A percentile compares a stretch with the other conserved stretches of the same genome.
These are phyloP conservation scores for Agriopis leucophaearia DNA, from an alignment of 2,888 invertebrate genomes.

Conservation along the genomic window DNA sequence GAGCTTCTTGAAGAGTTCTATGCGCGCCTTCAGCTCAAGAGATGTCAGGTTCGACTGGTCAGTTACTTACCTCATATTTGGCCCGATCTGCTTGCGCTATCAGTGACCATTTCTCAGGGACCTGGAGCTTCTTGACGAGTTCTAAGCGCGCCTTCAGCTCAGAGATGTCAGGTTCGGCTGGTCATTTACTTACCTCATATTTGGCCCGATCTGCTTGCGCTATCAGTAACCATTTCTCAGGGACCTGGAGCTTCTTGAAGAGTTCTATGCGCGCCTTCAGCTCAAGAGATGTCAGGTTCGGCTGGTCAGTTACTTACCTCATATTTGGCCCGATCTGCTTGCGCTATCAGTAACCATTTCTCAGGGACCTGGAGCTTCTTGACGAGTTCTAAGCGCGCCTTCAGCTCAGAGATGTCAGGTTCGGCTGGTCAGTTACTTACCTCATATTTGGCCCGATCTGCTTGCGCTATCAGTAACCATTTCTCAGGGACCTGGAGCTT, in stretches of 20 bases:
- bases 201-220: too few species aligned
- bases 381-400: not conserved
- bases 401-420: not conserved
- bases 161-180: not conserved
- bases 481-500: slow-evolving; percentile 81
- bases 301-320: slow-evolving; percentile 59
- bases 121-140: too few species aligned
- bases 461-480: slow-evolving; percentile 93
- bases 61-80: too few species aligned
- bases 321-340: too few species aligned
- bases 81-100: too few species aligned
- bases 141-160: too few species aligned
- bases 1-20: too few species aligned
- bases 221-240: too few species aligned
- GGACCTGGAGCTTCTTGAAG: not conserved
- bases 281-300: not conserved
- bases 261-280: not conserved
- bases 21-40: too few species aligned
- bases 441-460: slow-evolving; percentile 85
- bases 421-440: slow-evolving; percentile 49
- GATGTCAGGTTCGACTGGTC: too few species aligned
- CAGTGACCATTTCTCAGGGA: too few species aligned
- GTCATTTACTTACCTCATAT: slow-evolving; percentile 57
- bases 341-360: too few species aligned
- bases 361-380: not conserved